Evolutionary conservation across 2,113 vertebrate species (phyloP).

Genomic region (Saccopteryx bilineata): DNA sequence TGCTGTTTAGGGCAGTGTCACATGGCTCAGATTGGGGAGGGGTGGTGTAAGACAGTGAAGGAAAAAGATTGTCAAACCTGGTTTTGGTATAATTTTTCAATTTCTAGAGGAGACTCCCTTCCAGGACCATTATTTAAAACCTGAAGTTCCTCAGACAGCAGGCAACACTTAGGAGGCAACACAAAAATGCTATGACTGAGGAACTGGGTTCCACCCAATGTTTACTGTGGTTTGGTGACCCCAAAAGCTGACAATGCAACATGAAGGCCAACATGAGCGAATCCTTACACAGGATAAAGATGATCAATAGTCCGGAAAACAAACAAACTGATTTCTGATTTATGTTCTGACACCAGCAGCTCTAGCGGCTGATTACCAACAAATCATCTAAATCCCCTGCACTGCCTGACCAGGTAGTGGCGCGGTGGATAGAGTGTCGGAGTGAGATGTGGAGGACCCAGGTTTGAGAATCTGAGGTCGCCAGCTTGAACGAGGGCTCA

Average conservation of each 20-base stretch:
- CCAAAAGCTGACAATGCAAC: not conserved
- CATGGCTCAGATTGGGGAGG: not conserved
- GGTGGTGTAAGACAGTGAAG: accelerated
- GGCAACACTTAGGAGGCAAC: not conserved
- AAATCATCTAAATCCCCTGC: not conserved
- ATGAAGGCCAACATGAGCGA: not conserved
- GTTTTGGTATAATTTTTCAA: not conserved
- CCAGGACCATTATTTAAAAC: not conserved
- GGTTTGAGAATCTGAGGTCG: too few relatives aligned
- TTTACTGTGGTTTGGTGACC: not conserved
- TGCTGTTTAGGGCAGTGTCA: not conserved
- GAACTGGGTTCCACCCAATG: not conserved
- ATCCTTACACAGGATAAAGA: not conserved
- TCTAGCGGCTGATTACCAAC: not conserved
- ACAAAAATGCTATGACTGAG: not conserved
- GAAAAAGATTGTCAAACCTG: not conserved
- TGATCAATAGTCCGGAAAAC: not conserved
- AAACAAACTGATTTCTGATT: not conserved
- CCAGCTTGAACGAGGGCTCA: too few relatives aligned
- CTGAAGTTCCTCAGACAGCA: not conserved
- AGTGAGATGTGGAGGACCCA: too few relatives aligned
- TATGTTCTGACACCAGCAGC: not conserved
- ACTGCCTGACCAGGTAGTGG: not conserved
- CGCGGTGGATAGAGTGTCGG: too few relatives aligned
- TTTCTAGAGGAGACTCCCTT: not conserved